Conservation (phyloP, 2,113 vertebrate genomes). For the Prinia subflava region DNA sequence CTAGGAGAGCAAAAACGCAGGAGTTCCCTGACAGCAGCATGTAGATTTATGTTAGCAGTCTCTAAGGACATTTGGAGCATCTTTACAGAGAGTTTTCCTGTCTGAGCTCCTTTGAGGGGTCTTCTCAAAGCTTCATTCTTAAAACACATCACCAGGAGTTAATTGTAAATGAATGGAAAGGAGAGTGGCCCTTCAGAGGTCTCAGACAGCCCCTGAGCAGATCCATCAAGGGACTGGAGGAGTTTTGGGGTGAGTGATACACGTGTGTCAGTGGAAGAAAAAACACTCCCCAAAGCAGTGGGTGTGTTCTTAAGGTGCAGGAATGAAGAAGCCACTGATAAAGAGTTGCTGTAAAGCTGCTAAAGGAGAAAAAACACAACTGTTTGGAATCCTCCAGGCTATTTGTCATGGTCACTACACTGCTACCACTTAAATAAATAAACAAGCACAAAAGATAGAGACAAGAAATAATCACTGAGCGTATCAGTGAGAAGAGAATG, state of each 20-base stretch:
- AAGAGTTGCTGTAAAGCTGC: background rate
- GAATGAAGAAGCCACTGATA: background rate
- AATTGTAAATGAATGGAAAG: background rate
- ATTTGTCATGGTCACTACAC: conserved; percentile 41
- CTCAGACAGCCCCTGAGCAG: background rate
- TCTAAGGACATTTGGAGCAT: background rate
- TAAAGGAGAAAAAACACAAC: background rate
- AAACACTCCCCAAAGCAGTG: background rate
- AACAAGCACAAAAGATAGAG: conserved; percentile 44
- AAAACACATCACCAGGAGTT: background rate
- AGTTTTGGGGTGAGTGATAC: background rate
- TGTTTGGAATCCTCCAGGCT: background rate
- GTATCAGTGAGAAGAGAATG: background rate
- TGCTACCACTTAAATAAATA: conserved; percentile 56
- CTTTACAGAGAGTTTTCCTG: background rate
- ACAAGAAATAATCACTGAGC: conserved; percentile 21
- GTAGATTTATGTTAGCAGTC: background rate
- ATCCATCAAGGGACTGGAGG: background rate
- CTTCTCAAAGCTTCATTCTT: background rate
- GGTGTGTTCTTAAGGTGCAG: background rate
- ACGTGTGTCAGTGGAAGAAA: background rate
- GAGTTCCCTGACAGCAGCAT: background rate
- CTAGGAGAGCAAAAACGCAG: background rate
- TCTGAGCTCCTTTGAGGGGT: background rate
- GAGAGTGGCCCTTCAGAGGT: background rate